Base-by-base conservation (phyloP, 1,140 invertebrate species). In the Drosophila truncata region DNA sequence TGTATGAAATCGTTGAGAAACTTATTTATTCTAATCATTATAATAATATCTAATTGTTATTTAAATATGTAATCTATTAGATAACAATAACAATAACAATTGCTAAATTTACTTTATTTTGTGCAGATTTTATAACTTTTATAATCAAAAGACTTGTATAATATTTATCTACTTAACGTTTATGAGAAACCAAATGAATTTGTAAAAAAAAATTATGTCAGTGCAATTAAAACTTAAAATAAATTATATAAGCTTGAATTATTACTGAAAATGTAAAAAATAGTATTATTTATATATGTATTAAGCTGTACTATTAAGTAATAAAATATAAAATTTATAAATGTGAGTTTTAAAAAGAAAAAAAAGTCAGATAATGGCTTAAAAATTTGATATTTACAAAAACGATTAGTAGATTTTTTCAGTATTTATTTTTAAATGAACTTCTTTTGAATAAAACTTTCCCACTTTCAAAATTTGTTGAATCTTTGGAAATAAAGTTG, bases 401-500 rank as follows among this genome's bases (percentile, higher is more conserved):
- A 29, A 29, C 27, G 27, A 29, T 29, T 29, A n/a, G n/a, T 29
- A 29, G 5, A n/a, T n/a, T n/a, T n/a, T n/a, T n/a, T n/a, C n/a
- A n/a, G n/a, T n/a, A n/a, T n/a, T n/a, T n/a, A n/a, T n/a, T n/a
- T n/a, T n/a, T n/a, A n/a, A n/a, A 6, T 31, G 1, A 2, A 37
- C 13, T 37, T 37, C 1, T 6, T 18, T 18, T 18, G 18, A 18
- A 44, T 46, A n/a, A 23, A 47, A 37, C 11, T 29, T 37, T 66
- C 1, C 42, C 16, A 14, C 33, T 67, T 62, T 11, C 0, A 11
- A 37, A 55, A 23, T 25, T 18, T 25, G 1, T 37, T 65, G 10
- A 16, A 50, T 49, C 37, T 67, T 67, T 47, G 6, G 4, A 25
- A 62, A 20, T 62, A 29, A 41, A 63, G 27, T 31, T 29, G 52